phyloP scores from a whole-genome alignment of 1,140 invertebrate genomes.

The Leptinotarsa defecta region DNA sequence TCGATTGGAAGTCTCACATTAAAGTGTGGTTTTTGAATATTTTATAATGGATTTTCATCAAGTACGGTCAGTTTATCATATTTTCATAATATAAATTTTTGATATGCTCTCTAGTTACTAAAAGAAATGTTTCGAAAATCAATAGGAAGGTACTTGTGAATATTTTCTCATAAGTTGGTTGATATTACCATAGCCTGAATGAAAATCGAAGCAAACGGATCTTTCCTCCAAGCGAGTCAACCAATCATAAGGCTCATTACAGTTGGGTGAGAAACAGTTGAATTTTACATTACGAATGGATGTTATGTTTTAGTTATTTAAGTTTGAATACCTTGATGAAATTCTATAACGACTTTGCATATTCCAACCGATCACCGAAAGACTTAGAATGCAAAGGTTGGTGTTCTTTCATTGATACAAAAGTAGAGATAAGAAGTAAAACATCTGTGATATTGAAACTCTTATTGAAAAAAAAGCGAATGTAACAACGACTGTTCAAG shows the following conservation, averaged over 20 bases:
- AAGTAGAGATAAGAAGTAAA: constrained; percentile 46
- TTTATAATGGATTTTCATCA: no score
- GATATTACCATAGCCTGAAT: not conserved
- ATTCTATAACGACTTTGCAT: constrained; percentile 14
- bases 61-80: no score
- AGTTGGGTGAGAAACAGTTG: not conserved
- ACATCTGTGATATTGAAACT: constrained; percentile 49
- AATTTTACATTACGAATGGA: not conserved
- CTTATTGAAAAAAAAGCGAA: constrained; percentile 32
- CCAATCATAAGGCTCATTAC: not conserved
- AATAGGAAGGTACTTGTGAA: not conserved
- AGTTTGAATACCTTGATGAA: not conserved
- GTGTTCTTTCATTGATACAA: constrained; percentile 21
- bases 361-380: constrained; percentile 15
- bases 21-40: no score
- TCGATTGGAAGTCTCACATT: no score
- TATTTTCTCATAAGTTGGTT: not conserved
- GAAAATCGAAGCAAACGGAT: no score
- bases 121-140: not conserved
- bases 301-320: constrained; percentile 9
- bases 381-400: constrained; percentile 20
- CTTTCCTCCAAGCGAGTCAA: no score
- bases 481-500: constrained; percentile 42
- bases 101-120: no score
- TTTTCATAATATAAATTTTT: no score